phyloP scores from a whole-genome alignment of 2,797 vertebrate genomes.

The Notolabrus celidotus region DNA sequence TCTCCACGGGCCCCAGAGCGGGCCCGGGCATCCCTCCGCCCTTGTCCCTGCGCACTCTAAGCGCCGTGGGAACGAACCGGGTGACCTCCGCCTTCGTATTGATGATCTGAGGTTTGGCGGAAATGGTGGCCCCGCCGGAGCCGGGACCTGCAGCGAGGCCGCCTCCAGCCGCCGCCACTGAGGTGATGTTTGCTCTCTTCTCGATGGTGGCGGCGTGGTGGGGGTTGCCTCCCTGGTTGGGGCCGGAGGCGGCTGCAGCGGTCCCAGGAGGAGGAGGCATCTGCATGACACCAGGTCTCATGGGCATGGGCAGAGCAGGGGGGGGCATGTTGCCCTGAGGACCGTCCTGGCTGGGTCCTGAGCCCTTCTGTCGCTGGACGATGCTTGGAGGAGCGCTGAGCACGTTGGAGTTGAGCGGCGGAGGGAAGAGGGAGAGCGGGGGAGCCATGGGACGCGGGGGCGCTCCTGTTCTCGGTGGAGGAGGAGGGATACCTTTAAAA shows the following conservation, averaged over 20 bases:
- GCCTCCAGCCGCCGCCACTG: slow-evolving; percentile 59
- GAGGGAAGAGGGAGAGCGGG: slow-evolving; percentile 92
- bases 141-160: slow-evolving; percentile 51
- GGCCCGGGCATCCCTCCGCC: slow-evolving; percentile 70
- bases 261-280: slow-evolving; percentile 87
- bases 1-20: slow-evolving; percentile 57
- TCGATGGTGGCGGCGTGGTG: slow-evolving; percentile 93
- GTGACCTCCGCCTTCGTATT: slow-evolving; percentile 97
- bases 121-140: slow-evolving; percentile 92
- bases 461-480: slow-evolving; percentile 90
- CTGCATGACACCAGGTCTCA: slow-evolving; percentile 81
- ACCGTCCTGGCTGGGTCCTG: slow-evolving; percentile 76
- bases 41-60: slow-evolving; percentile 93
- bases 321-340: slow-evolving; percentile 83
- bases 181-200: slow-evolving; percentile 91
- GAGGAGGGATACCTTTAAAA: slow-evolving; percentile 93
- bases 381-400: slow-evolving; percentile 95
- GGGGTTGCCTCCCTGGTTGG: slow-evolving; percentile 57
- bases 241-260: slow-evolving; percentile 41
- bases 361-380: slow-evolving; percentile 88
- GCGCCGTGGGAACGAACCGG: slow-evolving; percentile 94
- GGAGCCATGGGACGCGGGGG: slow-evolving; percentile 89
- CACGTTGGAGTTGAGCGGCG: slow-evolving; percentile 91
- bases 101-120: slow-evolving; percentile 98
- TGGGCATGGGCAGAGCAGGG: slow-evolving; percentile 77